These are phyloP conservation scores for Cinclus cinclus DNA, from an alignment of 2,113 vertebrate genomes.

Conservation along the genomic window DNA sequence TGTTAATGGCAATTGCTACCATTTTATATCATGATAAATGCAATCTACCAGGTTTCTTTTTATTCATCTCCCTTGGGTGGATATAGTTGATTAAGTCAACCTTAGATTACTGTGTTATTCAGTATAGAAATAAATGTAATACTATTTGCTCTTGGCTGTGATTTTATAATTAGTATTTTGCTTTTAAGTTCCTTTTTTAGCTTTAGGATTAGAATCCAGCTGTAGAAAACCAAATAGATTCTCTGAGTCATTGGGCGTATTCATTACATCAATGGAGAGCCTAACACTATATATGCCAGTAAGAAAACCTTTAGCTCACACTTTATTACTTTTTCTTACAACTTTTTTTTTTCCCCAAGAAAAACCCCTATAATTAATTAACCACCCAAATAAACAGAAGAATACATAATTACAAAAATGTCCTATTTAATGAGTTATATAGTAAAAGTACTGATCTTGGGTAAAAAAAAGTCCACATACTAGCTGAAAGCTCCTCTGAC, in stretches of 20 bases:
- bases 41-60: not conserved
- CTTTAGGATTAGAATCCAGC: slow-evolving; percentile 21
- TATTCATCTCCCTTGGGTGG: slow-evolving; percentile 33
- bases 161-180: slow-evolving; percentile 53
- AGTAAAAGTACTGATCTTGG: not conserved
- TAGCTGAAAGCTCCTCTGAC: not conserved
- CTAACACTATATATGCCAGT: not conserved
- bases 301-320: not conserved
- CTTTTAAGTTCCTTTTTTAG: slow-evolving; percentile 45
- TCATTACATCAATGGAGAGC: not conserved
- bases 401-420: not conserved
- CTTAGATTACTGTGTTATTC: slow-evolving; percentile 13
- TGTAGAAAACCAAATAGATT: not conserved
- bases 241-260: not conserved
- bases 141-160: slow-evolving; percentile 33
- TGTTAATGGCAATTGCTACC: slow-evolving; percentile 53
- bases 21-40: slow-evolving; percentile 51
- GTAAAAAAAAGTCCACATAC: not conserved
- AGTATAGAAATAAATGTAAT: slow-evolving; percentile 1
- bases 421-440: not conserved
- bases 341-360: not conserved
- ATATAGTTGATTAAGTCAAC: slow-evolving; percentile 43
- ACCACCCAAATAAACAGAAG: not conserved
- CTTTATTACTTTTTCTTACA: not conserved
- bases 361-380: not conserved